These are phyloP conservation scores for Paraescarpia echinospica DNA, from an alignment of 1,140 invertebrate species.

Conservation along the genomic window DNA sequence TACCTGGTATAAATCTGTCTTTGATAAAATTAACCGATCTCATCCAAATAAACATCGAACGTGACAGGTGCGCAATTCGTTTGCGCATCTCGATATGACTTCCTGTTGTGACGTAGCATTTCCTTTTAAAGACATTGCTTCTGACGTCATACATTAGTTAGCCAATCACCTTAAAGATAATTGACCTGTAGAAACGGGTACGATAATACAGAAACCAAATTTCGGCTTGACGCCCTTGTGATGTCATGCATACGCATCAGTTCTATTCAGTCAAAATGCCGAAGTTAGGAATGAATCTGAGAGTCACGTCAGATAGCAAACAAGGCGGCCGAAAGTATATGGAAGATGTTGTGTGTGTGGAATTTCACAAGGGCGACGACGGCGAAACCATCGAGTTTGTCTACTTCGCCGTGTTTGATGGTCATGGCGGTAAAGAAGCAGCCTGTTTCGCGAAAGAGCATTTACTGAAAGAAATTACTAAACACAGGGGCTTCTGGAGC, in stretches of 20 bases:
- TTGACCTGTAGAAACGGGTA: conserved; percentile 18
- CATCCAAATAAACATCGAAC: not conserved
- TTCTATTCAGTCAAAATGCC: conserved; percentile 16
- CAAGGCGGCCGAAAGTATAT: conserved; percentile 97
- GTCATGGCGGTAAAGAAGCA: conserved; percentile 91
- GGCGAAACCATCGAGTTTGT: conserved; percentile 84
- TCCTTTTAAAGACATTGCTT: conserved; percentile 8
- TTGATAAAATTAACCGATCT: not conserved
- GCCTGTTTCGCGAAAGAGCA: conserved; percentile 92
- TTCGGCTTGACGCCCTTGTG: not conserved
- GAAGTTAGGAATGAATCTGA: conserved; percentile 12
- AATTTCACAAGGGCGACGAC: conserved; percentile 79
- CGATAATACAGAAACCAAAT: not conserved
- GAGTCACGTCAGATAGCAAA: conserved; percentile 57
- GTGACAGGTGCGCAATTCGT: not conserved
- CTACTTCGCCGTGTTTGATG: conserved; percentile 97
- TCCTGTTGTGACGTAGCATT: not conserved
- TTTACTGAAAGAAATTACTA: conserved; percentile 91
- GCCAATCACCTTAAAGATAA: conserved; percentile 14
- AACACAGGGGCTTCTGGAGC: conserved; percentile 90
- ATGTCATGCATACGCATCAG: not conserved
- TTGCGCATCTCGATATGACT: not conserved
- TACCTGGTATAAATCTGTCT: not conserved
- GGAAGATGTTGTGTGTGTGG: conserved; percentile 80
- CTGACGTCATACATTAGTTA: conserved; percentile 5